Evolutionary conservation across 2,888 invertebrate species (phyloP).

Genomic region (Drosophila macrothrix): DNA sequence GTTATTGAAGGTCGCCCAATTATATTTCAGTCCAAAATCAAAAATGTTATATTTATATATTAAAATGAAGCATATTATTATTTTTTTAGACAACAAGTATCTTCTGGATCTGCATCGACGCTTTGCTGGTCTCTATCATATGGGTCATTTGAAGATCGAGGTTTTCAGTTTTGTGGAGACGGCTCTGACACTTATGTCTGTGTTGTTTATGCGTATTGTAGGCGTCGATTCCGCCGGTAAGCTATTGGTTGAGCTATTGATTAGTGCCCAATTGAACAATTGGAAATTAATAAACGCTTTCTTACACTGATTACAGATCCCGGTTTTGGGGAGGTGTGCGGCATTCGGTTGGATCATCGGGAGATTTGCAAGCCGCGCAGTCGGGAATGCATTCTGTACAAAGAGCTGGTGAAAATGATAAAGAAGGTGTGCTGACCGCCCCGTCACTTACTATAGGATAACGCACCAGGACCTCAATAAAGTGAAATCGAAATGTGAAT

Average conservation of each 20-base stretch:
- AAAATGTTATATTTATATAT: background rate
- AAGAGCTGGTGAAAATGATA: constrained; percentile 88
- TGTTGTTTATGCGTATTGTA: constrained; percentile 91
- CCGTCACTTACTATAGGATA: constrained; percentile 18
- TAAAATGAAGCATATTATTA: background rate
- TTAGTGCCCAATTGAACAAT: background rate
- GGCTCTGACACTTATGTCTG: constrained; percentile 90
- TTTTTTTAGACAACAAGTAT: constrained; percentile 88
- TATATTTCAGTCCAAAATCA: background rate
- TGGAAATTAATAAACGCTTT: background rate
- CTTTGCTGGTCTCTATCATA: constrained; percentile 87
- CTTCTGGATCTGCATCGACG: constrained; percentile 89
- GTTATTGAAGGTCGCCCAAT: background rate
- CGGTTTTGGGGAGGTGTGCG: constrained; percentile 90
- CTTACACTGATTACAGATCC: constrained; percentile 87
- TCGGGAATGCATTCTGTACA: constrained; percentile 89
- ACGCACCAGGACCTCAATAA: constrained; percentile 51
- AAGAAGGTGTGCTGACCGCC: constrained; percentile 83
- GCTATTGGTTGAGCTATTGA: constrained; percentile 18
- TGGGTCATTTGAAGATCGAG: constrained; percentile 85
- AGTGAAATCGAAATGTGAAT: constrained; percentile 65
- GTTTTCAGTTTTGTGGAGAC: constrained; percentile 93
- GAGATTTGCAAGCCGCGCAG: constrained; percentile 94
- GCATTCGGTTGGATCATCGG: constrained; percentile 92
- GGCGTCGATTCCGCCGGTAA: constrained; percentile 92